These are phyloP conservation scores for Stomatorhinus walkeri DNA, from an alignment of 2,797 vertebrate species.

Conservation along the genomic window DNA sequence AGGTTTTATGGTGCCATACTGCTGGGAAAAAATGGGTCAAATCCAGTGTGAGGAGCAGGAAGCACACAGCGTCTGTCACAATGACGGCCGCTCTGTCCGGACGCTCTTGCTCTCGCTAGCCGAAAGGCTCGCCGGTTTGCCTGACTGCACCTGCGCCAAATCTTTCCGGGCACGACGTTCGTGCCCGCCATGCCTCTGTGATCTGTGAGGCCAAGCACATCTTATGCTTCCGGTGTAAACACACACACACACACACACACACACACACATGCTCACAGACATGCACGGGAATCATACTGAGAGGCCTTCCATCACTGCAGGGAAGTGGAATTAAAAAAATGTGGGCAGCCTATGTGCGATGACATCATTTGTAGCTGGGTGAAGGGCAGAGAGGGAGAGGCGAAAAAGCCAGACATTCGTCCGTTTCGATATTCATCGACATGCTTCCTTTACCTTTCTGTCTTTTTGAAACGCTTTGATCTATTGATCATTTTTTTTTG, in stretches of 20 bases:
- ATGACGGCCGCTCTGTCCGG: background rate
- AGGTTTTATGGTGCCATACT: background rate
- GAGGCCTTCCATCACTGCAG: conserved; percentile 31
- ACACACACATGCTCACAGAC: background rate
- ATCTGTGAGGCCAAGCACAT: background rate
- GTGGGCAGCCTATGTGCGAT: conserved; percentile 35
- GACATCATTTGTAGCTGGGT: conserved; percentile 69
- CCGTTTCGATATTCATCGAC: conserved; percentile 53
- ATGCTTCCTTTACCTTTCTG: background rate
- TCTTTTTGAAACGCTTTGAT: background rate
- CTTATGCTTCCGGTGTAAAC: conserved; percentile 6
- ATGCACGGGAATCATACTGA: background rate
- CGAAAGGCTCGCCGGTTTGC: background rate
- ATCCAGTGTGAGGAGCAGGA: background rate
- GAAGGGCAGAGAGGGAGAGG: conserved; percentile 58
- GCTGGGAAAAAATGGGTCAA: conserved; percentile 12
- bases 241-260: background rate
- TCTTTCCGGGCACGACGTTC: background rate
- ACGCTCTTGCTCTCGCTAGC: background rate
- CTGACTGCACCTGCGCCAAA: background rate
- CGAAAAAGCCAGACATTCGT: conserved; percentile 45
- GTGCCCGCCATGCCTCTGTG: background rate
- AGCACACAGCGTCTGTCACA: conserved; percentile 6
- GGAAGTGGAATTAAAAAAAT: conserved; percentile 41
- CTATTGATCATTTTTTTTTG: background rate